These are phyloP conservation scores for Julus scanicus DNA, from an alignment of 2,888 invertebrate species.

Conservation along the genomic window DNA sequence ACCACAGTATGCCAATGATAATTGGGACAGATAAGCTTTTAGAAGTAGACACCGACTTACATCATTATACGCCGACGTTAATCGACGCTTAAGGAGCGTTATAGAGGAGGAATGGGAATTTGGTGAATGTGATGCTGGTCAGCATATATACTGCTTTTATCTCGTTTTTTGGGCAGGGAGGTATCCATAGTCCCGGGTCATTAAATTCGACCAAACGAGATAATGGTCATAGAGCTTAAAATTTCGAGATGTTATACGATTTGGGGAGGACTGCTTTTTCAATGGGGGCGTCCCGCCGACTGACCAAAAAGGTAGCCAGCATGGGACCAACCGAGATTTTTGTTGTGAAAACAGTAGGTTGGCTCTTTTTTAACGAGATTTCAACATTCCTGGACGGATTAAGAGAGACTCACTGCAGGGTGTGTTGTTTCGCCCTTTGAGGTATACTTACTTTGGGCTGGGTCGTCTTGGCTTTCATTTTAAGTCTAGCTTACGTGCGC, in stretches of 20 bases:
- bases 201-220: slow-evolving; percentile 20
- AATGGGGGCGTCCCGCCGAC: slow-evolving; percentile 19
- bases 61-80: too few species aligned
- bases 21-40: too few species aligned
- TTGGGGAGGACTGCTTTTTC: not conserved
- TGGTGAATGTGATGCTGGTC: too few species aligned
- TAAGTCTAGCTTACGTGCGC: too few species aligned
- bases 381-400: slow-evolving; percentile 33
- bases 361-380: slow-evolving; percentile 26
- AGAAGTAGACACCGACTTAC: too few species aligned
- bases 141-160: too few species aligned
- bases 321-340: slow-evolving; percentile 33
- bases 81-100: too few species aligned
- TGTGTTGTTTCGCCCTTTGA: slow-evolving; percentile 13
- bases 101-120: too few species aligned
- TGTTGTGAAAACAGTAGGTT: slow-evolving; percentile 33
- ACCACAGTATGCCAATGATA: too few species aligned
- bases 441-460: slow-evolving; percentile 14
- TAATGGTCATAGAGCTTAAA: slow-evolving; percentile 14
- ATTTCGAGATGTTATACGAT: slow-evolving; percentile 3
- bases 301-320: slow-evolving; percentile 16
- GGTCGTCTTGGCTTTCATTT: not conserved
- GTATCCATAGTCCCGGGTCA: not conserved
- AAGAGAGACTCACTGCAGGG: slow-evolving; percentile 27
- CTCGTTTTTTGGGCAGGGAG: too few species aligned